Evolutionary conservation across 2,113 vertebrate genomes (phyloP).

Genomic region (Lipotes vexillifer): DNA sequence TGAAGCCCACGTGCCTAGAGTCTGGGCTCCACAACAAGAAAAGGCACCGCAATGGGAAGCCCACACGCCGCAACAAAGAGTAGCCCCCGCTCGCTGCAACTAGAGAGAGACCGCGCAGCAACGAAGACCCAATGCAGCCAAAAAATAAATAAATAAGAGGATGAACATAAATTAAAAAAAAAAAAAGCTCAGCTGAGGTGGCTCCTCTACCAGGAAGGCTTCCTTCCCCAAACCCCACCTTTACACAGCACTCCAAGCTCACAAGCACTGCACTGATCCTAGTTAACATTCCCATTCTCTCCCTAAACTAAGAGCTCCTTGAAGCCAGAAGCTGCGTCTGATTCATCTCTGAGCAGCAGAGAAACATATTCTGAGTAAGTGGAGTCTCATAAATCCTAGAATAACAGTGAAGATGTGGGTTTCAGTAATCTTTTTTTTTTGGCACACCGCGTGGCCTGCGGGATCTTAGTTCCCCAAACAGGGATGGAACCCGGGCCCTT

Average conservation of each 20-base stretch:
- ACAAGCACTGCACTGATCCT: fast-evolving
- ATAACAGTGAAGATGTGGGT: background rate
- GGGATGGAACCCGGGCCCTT: no score
- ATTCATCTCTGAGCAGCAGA: background rate
- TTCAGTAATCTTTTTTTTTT: background rate
- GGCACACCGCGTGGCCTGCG: no score
- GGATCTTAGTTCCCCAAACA: no score
- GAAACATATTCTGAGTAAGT: background rate
- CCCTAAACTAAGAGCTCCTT: background rate
- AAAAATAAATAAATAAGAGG: no score
- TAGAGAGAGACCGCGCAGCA: no score
- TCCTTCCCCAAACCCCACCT: background rate
- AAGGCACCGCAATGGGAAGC: no score
- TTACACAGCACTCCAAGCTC: background rate
- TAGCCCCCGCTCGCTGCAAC: no score
- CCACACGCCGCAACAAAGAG: no score
- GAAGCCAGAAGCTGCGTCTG: background rate
- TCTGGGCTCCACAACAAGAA: no score
- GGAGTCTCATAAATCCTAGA: background rate
- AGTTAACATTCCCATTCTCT: background rate
- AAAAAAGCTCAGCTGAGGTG: background rate
- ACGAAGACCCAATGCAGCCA: no score
- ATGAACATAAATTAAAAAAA: no score
- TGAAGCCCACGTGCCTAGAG: no score
- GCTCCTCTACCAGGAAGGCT: background rate